Evolutionary conservation across 2,113 vertebrate genomes (phyloP).

Genomic region (Rhinolophus sinicus): DNA sequence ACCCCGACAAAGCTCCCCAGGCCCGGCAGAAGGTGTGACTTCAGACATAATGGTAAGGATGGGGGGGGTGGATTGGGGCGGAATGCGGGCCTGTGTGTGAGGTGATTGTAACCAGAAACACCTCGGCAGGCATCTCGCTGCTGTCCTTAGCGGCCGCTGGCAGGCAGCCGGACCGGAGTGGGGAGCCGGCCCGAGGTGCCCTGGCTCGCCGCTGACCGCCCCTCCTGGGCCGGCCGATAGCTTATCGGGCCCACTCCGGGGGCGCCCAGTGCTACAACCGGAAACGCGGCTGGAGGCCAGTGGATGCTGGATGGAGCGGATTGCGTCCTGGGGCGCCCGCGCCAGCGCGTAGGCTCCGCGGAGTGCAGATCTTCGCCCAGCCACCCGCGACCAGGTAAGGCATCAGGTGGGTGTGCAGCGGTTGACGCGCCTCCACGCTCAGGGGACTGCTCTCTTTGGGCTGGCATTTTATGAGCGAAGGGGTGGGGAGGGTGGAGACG

Average conservation of each 20-base stretch:
- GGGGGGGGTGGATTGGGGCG: conserved; percentile 79
- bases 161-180: conserved; percentile 77
- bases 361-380: not conserved
- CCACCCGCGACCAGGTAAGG: conserved; percentile 51
- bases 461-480: not conserved
- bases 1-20: conserved; percentile 67
- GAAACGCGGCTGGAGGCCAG: conserved; percentile 83
- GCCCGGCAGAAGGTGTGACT: conserved; percentile 87
- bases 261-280: conserved; percentile 85
- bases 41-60: conserved; percentile 82
- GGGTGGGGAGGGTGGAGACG: not conserved
- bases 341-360: not conserved
- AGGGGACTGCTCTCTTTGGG: accelerated
- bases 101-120: conserved; percentile 98
- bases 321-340: not conserved
- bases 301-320: conserved; percentile 14
- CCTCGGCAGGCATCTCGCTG: conserved; percentile 92
- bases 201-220: conserved; percentile 77
- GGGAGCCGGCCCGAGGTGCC: conserved; percentile 70
- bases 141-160: conserved; percentile 82
- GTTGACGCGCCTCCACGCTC: accelerated
- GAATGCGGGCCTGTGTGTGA: conserved; percentile 96
- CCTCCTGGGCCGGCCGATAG: conserved; percentile 81
- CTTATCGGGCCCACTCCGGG: conserved; percentile 87
- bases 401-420: not conserved